A percentile compares a stretch with the other conserved stretches of the same genome.
phyloP scores from a whole-genome alignment of 1,140 invertebrate genomes.

The Zelostemma sp. region DNA sequence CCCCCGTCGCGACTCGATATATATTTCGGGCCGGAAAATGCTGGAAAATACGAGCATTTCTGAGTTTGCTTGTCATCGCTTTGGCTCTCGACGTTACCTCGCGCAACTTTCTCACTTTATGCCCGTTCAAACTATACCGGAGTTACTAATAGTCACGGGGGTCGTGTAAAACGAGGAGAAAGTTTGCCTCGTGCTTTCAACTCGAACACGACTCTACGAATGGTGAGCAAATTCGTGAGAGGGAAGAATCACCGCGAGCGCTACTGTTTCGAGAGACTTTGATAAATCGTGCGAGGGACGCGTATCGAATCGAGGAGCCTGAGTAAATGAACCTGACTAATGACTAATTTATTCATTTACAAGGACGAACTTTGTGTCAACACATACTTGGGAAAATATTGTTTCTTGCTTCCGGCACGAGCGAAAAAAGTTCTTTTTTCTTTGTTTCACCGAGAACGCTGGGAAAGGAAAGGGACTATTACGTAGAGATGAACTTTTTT shows the following conservation, averaged over 20 bases:
- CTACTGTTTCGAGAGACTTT: slow-evolving; percentile 38
- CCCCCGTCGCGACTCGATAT: too few species aligned
- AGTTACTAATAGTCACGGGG: slow-evolving; percentile 44
- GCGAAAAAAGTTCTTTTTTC: too few species aligned
- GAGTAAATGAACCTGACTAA: slow-evolving; percentile 43
- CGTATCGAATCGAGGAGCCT: slow-evolving; percentile 36
- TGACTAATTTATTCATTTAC: slow-evolving; percentile 13
- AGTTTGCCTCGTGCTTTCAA: slow-evolving; percentile 48
- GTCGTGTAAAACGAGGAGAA: slow-evolving; percentile 46
- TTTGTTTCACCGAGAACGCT: too few species aligned
- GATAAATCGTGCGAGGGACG: slow-evolving; percentile 47
- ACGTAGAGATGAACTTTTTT: slow-evolving; percentile 47
- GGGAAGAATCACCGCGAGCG: slow-evolving; percentile 43
- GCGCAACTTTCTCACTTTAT: slow-evolving; percentile 43
- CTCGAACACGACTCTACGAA: slow-evolving; percentile 46
- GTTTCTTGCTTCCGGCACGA: too few species aligned
- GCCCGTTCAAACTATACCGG: slow-evolving; percentile 35
- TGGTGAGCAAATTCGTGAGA: slow-evolving; percentile 45
- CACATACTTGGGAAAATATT: too few species aligned
- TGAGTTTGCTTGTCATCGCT: too few species aligned
- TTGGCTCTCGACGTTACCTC: too few species aligned
- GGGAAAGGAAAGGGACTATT: slow-evolving; percentile 52
- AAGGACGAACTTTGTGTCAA: too few species aligned
- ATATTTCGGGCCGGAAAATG: too few species aligned
- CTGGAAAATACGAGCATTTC: too few species aligned